Evolutionary conservation across 2,113 vertebrate genomes (phyloP), one percentile per base, ranked within the genome.

Genomic region (Corydoras maculifer): DNA sequence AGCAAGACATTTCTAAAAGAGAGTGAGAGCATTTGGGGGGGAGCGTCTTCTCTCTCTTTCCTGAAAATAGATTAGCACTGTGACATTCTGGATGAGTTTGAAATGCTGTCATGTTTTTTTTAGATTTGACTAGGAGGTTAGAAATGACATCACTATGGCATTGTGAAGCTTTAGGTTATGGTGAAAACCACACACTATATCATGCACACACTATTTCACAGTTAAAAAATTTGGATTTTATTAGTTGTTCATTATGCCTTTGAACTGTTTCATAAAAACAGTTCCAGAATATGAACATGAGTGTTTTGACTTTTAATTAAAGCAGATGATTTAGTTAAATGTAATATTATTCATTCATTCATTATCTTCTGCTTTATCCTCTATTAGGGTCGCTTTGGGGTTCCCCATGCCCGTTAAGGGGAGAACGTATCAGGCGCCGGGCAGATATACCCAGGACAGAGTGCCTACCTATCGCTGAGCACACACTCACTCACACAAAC

Each of bases 81-180:
- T 70, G 54, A 32, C 49, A 60, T 58, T 72, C 65, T 54, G 31
- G 53, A 29, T 18, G 15, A 29, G 35, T 70, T 65, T 76, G 70
- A 76, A 79, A 69, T 64, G 65, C 71, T 70, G 66, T 75, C 65
- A 75, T 55, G 53, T 73, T 73, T 78, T 25, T 2, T 75, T 57
- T 9, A 57, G 65, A 71, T 72, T 78, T 58, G 25, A 65, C 73
- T 63, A 68, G 51, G 25, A 72, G 66, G 62, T 32, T 58, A 75
- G 14, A 65, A 55, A 66, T 48, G 69, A 69, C 62, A 68, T 51
- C 12, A 48, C 51, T 15, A 30, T 62, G 62, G 65, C 14, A 57
- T 64, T 73, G 73, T 72, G 65, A 57, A 69, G 67, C 71, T 31
- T 35, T 58, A 54, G 50, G 65, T 51, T 65, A 13, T 53, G 59